Evolutionary conservation across 2,113 vertebrate species (phyloP).

Genomic region (Willisornis vidua): DNA sequence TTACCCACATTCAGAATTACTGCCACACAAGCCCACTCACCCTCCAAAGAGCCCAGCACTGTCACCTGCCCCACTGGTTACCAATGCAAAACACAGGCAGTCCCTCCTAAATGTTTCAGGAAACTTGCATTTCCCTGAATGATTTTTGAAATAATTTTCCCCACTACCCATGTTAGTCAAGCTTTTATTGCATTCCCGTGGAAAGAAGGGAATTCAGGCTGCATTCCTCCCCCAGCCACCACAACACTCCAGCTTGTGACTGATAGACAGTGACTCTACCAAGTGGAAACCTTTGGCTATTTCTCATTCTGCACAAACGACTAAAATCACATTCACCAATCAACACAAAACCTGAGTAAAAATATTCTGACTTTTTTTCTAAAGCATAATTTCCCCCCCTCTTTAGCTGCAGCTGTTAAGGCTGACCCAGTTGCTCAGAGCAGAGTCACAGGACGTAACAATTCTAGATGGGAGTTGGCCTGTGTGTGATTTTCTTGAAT

Average conservation of each 20-base stretch:
- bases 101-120: background rate
- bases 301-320: background rate
- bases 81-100: accelerated
- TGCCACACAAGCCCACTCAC: background rate
- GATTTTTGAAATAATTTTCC: background rate
- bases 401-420: background rate
- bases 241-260: background rate
- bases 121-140: background rate
- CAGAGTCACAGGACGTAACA: background rate
- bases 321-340: background rate
- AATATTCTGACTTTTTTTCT: background rate
- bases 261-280: accelerated
- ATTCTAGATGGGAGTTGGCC: background rate
- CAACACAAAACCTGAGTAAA: accelerated
- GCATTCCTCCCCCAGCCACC: background rate
- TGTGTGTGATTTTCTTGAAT: background rate
- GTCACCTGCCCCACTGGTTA: background rate
- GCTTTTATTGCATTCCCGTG: background rate
- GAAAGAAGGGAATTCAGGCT: background rate
- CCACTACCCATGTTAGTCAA: background rate
- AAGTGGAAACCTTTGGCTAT: background rate
- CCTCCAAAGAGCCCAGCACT: background rate
- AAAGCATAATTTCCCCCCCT: background rate
- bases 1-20: background rate
- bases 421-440: background rate